Percentiles rank a stretch among this genome's conserved stretches.
Evolutionary conservation across 2,888 invertebrate species (phyloP).

Genomic region (Spodoptera littoralis): DNA sequence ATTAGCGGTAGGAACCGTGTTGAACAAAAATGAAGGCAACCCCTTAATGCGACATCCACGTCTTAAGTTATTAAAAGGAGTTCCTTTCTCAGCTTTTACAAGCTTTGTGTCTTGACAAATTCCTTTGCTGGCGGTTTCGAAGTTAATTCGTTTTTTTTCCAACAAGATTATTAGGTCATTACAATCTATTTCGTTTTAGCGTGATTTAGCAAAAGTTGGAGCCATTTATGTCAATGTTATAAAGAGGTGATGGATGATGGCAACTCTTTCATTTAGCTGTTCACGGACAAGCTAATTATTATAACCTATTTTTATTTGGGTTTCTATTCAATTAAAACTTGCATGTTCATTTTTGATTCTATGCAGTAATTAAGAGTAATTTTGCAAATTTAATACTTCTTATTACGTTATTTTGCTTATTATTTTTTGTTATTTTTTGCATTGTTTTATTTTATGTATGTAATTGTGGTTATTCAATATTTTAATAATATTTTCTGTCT

Average conservation of each 20-base stretch:
- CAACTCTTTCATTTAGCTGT: constrained; percentile 42
- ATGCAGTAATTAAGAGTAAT: not conserved
- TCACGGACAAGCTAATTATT: constrained; percentile 49
- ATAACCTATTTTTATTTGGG: constrained; percentile 27
- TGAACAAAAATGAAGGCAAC: constrained; percentile 39
- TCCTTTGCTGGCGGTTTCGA: constrained; percentile 35
- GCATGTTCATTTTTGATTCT: constrained; percentile 3
- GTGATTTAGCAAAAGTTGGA: constrained; percentile 47
- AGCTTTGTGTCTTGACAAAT: constrained; percentile 50
- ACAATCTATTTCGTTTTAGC: constrained; percentile 42
- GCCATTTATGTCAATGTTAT: constrained; percentile 43
- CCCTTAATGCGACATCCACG: constrained; percentile 41
- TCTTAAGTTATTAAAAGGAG: constrained; percentile 52
- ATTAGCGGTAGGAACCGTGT: constrained; percentile 21
- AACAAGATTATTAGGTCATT: constrained; percentile 49
- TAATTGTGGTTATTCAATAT: not conserved
- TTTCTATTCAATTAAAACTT: constrained; percentile 11
- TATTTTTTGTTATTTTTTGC: not conserved
- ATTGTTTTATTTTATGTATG: not conserved
- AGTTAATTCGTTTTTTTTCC: constrained; percentile 49
- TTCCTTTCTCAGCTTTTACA: constrained; percentile 34
- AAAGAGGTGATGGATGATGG: constrained; percentile 49
- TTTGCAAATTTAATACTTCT: constrained; percentile 1
- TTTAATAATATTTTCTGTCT: constrained; percentile 13
- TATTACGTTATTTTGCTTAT: no score